These are phyloP conservation scores for Nixonia krombeini DNA, from an alignment of 1,140 invertebrate species.

Conservation along the genomic window DNA sequence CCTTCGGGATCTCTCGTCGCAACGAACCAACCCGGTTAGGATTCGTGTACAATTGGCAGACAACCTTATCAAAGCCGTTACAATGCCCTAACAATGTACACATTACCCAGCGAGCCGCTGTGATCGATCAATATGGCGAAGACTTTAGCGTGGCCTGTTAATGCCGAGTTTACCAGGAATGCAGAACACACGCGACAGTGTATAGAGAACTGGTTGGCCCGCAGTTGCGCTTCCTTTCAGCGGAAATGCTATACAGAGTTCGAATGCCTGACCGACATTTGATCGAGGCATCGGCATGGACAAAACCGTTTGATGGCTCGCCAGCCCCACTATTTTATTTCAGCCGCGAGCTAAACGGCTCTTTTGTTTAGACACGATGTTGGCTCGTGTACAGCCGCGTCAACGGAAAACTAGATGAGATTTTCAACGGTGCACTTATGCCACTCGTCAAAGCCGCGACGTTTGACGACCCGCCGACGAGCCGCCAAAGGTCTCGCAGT, in stretches of 20 bases:
- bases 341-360: constrained; percentile 1
- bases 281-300: neutral
- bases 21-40: too few relatives aligned
- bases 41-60: too few relatives aligned
- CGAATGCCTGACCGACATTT: neutral
- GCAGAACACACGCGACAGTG: neutral
- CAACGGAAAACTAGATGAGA: constrained; percentile 1
- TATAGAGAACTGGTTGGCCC: neutral
- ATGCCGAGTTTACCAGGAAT: neutral
- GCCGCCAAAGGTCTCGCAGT: too few relatives aligned
- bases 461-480: too few relatives aligned
- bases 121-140: too few relatives aligned
- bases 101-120: too few relatives aligned
- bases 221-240: neutral
- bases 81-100: too few relatives aligned
- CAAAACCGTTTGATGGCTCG: constrained; percentile 5
- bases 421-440: too few relatives aligned
- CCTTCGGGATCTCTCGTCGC: too few relatives aligned
- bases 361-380: constrained; percentile 6
- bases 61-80: too few relatives aligned
- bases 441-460: too few relatives aligned
- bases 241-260: neutral
- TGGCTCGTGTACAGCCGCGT: neutral
- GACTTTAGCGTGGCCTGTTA: too few relatives aligned
- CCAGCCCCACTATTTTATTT: neutral